Base-by-base conservation (phyloP, 2,888 invertebrate genomes). In the Hirtodrosophila histrioides region DNA sequence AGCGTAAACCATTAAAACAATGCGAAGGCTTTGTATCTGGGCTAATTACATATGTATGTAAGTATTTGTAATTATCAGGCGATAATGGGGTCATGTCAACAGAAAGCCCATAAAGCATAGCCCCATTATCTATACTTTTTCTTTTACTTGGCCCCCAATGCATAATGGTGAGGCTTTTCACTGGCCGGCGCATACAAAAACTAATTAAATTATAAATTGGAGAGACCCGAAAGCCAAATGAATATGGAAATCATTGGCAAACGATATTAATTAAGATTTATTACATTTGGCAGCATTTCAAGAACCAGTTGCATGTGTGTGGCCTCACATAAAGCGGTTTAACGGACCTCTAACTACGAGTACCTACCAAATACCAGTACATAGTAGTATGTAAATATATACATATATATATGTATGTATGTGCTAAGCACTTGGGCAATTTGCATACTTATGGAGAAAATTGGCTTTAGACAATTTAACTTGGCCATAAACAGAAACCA, bases 31-130 rank as follows among this genome's bases (percentile, higher is more conserved):
- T 77, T 77, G 78, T 77, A 77, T 73, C 75, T 80, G 74, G 77
- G 77, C 72, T 82, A 79, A 74, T 74, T 74, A 74, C 73, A 75
- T 62, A 54, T 65, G 70, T 70, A 62, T 62, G 61, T 49, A 70
- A 66, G 71, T 75, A 66, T 75, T 66, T 62, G 78, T 66, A 75
- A 84, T 83, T 84, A 84, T 84, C 73, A 77, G 74, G 75, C 79
- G 77, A 84, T 84, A 84, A 84, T 81, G 77, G 63, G 84, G 83
- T 84, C 83, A 84, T 84, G 81, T 77, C 81, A 84, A 75, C 79
- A 78, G 75, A 73, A 73, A 69, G 66, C 73, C 71, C 57, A 62
- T 58, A 44, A 50, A 54, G 57, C 57, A 65, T 57, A 73, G 63
- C 40, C 44, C 54, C 78, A 75, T 77, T 75, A 74, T 76, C 74